Evolutionary conservation across 2,113 vertebrate species (phyloP).

Genomic region (Heteronetta atricapilla): DNA sequence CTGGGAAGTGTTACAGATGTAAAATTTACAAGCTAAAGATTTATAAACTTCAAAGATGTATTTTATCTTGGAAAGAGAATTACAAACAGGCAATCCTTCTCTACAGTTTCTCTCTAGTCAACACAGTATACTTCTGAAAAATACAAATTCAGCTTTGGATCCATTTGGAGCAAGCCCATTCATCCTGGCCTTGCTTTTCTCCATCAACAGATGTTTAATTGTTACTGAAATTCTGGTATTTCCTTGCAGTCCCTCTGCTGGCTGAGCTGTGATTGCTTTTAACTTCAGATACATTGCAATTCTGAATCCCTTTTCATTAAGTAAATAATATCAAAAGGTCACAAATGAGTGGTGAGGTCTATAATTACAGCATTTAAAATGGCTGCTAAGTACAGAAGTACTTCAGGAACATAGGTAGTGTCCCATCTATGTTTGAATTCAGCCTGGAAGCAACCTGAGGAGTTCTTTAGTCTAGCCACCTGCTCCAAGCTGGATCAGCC

Average conservation of each 20-base stretch:
- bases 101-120: background rate
- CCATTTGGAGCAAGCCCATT: background rate
- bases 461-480: background rate
- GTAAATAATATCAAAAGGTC: background rate
- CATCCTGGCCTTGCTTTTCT: background rate
- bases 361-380: background rate
- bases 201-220: background rate
- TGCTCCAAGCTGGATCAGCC: background rate
- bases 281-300: background rate
- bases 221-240: background rate
- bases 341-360: background rate
- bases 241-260: background rate
- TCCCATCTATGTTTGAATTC: background rate
- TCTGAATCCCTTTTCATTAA: background rate
- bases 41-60: background rate
- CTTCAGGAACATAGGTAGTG: background rate
- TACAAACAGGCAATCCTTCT: background rate
- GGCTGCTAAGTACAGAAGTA: background rate
- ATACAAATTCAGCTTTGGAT: background rate
- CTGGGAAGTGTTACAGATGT: background rate
- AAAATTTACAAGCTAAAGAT: background rate
- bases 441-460: background rate
- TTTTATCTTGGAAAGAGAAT: background rate
- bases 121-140: background rate
- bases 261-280: background rate